Base-by-base conservation (phyloP, 2,888 invertebrate species). In the Drosophila demipolita region DNA sequence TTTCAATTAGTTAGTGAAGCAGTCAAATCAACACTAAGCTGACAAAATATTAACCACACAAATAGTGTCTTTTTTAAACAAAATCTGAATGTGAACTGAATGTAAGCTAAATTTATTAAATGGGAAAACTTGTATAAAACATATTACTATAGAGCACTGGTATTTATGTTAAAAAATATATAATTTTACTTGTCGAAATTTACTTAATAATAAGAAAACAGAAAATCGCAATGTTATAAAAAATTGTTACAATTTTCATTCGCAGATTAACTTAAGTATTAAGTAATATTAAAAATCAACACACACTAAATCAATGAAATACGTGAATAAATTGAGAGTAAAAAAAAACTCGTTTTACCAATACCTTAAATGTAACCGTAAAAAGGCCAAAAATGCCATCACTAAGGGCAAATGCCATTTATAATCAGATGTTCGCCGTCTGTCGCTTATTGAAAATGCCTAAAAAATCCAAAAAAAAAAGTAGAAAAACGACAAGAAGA, bases 381-480 rank as follows among this genome's bases (percentile, higher is more conserved):
- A 49, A 38, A 26, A 29, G 17, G 1, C 11, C 11, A 20, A 23
- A 26, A 38, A 11, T 38, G 57, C 49, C 45, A 67, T 59, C 76
- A 59, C 71, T 76, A 54, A 17, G n/a, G 6, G 35, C 17, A n/a
- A 45, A 36, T 38, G 8, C 17, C 20, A 26, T 42, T 45, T 20
- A 20, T 23, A 48, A 78, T 78, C 81, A 83, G 78, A 83, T 82
- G 81, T 72, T 75, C 23, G 15, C 32, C 66, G 58, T 73, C 50
- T 73, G 59, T 36, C 36, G 17, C 15, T 48, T 1, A 29, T 9
- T 8, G 0, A 33, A 71, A 81, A 32, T 49, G 35, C 29, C 68
- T 82, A 82, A 82, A 84, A 66, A 81, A 84, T 81, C 12, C 59
- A 83, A 45, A 20, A 15, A 29, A 29, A 29, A 29, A 7, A 23